Evolutionary conservation across 2,113 vertebrate genomes (phyloP).

Genomic region (Chamaetylas fuelleborni): DNA sequence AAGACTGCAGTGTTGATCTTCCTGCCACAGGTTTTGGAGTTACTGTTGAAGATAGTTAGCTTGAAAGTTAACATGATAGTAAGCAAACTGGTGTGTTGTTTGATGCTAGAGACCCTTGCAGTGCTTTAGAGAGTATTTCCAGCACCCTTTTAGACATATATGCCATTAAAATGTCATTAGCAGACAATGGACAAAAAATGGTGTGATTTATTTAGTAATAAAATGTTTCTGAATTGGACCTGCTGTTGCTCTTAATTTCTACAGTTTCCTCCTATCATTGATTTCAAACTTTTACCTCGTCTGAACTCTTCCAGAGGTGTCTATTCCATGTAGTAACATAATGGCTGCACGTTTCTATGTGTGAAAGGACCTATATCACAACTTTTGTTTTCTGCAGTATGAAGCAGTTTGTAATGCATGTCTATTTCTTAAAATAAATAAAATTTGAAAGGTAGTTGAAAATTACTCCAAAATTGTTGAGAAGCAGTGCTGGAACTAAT

Average conservation of each 20-base stretch:
- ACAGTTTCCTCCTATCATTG: not conserved
- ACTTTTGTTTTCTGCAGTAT: not conserved
- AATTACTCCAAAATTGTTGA: not conserved
- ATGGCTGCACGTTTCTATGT: not conserved
- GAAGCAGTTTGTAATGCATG: not conserved
- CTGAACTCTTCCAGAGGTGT: not conserved
- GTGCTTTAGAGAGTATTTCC: not conserved
- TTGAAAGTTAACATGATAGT: not conserved
- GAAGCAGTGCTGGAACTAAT: not conserved
- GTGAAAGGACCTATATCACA: not conserved
- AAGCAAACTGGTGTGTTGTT: not conserved
- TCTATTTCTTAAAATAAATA: not conserved
- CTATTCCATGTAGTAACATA: not conserved
- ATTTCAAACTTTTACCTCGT: not conserved
- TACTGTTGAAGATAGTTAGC: not conserved
- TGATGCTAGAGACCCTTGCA: not conserved
- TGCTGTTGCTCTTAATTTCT: not conserved
- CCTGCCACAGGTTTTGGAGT: not conserved
- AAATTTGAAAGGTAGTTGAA: not conserved
- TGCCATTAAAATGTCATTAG: not conserved
- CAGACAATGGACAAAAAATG: not conserved
- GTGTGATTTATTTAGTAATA: not conserved
- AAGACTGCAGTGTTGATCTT: not conserved
- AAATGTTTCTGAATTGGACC: not conserved
- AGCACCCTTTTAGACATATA: not conserved